A percentile compares a stretch with the other conserved stretches of the same genome.
Evolutionary conservation across 2,888 invertebrate species (phyloP).

Genomic region (Nyleta sp.): DNA sequence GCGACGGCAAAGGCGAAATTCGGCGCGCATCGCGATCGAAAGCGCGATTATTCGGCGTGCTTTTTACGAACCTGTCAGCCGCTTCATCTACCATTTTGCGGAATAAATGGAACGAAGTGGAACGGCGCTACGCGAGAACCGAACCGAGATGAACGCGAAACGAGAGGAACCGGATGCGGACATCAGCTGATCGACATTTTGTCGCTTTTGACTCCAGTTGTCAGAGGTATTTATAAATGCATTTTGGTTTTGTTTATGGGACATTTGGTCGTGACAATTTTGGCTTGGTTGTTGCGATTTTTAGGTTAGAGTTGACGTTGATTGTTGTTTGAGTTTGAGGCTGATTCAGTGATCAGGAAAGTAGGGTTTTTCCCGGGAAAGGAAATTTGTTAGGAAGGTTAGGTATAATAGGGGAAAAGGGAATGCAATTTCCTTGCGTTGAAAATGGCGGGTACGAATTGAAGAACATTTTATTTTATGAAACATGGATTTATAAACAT

Average conservation of each 20-base stretch:
- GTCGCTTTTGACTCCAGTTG: constrained; percentile 41
- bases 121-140: constrained; percentile 68
- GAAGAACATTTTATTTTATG: too few relatives aligned
- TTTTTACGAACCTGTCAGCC: constrained; percentile 80
- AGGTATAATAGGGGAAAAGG: too few relatives aligned
- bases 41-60: constrained; percentile 56
- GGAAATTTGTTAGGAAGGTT: too few relatives aligned
- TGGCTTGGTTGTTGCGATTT: too few relatives aligned
- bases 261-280: neutral
- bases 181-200: constrained; percentile 74
- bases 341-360: too few relatives aligned
- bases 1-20: neutral
- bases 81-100: constrained; percentile 79
- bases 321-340: too few relatives aligned
- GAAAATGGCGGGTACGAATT: too few relatives aligned
- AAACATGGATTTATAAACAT: too few relatives aligned
- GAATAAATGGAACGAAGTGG: constrained; percentile 70
- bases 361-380: too few relatives aligned
- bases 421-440: too few relatives aligned
- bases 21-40: constrained; percentile 6
- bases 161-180: constrained; percentile 74
- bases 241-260: neutral
- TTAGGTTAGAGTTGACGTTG: too few relatives aligned
- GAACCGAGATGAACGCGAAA: constrained; percentile 69
- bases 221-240: too few relatives aligned